A percentile compares a stretch with the other conserved stretches of the same genome.
Conservation (phyloP, 2,888 invertebrate genomes). For the Dryococelus australis region DNA sequence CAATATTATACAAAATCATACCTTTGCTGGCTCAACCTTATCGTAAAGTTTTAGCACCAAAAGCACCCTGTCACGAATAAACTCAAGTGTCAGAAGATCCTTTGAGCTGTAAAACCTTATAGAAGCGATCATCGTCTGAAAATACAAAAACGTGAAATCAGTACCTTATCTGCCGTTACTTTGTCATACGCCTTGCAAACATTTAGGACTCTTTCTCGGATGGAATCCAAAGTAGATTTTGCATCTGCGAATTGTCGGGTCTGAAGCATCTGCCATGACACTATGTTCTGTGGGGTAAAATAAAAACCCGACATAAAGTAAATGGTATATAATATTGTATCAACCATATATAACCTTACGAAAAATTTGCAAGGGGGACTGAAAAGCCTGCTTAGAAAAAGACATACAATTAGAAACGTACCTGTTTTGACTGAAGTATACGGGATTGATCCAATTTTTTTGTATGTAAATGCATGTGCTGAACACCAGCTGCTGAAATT, state of each 20-base stretch:
- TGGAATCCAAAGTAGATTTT: constrained; percentile 69
- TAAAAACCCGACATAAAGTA: constrained; percentile 23
- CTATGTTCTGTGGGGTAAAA: constrained; percentile 41
- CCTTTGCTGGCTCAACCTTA: constrained; percentile 94
- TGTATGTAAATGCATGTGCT: constrained; percentile 42
- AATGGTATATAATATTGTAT: background rate
- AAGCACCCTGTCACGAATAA: constrained; percentile 88
- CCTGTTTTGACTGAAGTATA: constrained; percentile 32
- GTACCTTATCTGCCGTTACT: constrained; percentile 85
- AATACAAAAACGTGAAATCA: constrained; percentile 46
- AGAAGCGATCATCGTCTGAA: constrained; percentile 55
- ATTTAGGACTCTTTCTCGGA: constrained; percentile 83
- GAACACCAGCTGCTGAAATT: constrained; percentile 40
- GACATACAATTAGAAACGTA: background rate
- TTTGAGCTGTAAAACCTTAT: constrained; percentile 69
- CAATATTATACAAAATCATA: constrained; percentile 59
- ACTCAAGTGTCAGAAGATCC: constrained; percentile 80
- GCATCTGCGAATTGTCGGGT: constrained; percentile 53
- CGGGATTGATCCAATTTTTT: constrained; percentile 37
- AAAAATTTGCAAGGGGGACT: background rate
- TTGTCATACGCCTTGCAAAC: constrained; percentile 90
- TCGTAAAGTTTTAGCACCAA: constrained; percentile 97
- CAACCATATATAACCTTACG: background rate
- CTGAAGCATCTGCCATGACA: constrained; percentile 37
- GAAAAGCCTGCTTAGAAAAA: background rate